These are phyloP conservation scores for Drosophila punjabiensis DNA, from an alignment of 1,140 invertebrate genomes.

Conservation along the genomic window DNA sequence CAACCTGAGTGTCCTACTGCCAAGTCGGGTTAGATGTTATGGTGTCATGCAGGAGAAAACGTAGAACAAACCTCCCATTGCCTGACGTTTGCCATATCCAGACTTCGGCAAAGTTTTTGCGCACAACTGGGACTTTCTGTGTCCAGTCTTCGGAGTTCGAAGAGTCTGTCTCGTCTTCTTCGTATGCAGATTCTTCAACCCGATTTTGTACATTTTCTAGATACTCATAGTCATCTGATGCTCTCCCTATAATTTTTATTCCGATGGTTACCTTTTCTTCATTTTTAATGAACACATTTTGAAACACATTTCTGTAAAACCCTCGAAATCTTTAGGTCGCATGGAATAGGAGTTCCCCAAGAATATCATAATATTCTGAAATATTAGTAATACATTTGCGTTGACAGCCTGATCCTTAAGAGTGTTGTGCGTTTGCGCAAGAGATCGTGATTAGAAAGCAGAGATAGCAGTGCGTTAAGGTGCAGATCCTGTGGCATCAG, in stretches of 20 bases:
- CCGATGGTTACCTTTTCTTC: not conserved
- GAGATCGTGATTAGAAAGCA: slow-evolving; percentile 19
- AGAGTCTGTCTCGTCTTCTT: not conserved
- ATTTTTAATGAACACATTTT: not conserved
- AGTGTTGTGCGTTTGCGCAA: slow-evolving; percentile 1
- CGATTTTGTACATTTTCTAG: not conserved
- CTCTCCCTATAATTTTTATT: slow-evolving; percentile 3
- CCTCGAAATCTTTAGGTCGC: not conserved
- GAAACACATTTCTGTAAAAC: not conserved
- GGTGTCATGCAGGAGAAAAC: not conserved
- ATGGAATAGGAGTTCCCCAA: not conserved
- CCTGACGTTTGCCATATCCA: slow-evolving; percentile 21
- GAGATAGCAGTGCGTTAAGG: slow-evolving; percentile 20
- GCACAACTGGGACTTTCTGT: slow-evolving; percentile 1
- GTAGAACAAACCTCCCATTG: slow-evolving; percentile 22
- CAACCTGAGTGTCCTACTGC: not conserved
- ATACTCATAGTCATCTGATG: slow-evolving; percentile 6
- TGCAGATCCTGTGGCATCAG: slow-evolving; percentile 14
- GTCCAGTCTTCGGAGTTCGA: not conserved
- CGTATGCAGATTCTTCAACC: not conserved
- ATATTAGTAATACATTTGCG: slow-evolving; percentile 22
- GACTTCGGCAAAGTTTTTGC: slow-evolving; percentile 24
- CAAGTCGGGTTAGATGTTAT: not conserved
- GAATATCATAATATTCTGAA: not conserved
- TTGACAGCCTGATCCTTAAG: slow-evolving; percentile 7